These are phyloP conservation scores for Ischnus inquisitorius DNA, from an alignment of 2,888 invertebrate species.

Conservation along the genomic window DNA sequence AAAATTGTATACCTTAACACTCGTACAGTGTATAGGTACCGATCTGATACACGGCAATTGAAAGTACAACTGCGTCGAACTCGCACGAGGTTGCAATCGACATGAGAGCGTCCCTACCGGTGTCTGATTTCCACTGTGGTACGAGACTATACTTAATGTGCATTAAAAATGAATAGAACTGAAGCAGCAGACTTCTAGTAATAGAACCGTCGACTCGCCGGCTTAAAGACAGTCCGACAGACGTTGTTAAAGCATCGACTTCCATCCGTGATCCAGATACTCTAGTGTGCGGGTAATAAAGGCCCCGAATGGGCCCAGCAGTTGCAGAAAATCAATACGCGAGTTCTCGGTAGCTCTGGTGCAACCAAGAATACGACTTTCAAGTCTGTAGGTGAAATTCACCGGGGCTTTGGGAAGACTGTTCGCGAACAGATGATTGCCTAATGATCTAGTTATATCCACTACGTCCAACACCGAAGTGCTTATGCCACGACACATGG, in stretches of 20 bases:
- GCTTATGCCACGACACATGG: background rate
- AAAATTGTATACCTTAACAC: background rate
- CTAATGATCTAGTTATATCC: conserved; percentile 19
- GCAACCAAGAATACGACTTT: background rate
- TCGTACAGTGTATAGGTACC: background rate
- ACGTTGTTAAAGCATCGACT: background rate
- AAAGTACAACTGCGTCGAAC: background rate
- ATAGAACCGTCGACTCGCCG: conserved; percentile 2
- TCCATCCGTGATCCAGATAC: background rate
- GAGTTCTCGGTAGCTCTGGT: background rate
- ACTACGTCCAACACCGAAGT: background rate
- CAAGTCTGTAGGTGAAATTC: background rate
- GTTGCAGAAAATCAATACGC: background rate
- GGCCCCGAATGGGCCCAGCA: background rate
- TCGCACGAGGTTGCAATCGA: conserved; percentile 12
- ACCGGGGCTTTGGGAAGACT: background rate
- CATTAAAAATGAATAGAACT: conserved; percentile 21
- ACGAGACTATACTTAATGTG: background rate
- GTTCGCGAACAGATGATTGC: conserved; percentile 14
- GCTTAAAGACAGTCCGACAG: background rate
- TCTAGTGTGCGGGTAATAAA: background rate
- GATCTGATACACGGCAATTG: conserved; percentile 14
- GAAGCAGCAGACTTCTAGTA: background rate
- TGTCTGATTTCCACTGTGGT: background rate
- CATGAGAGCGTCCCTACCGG: background rate